Conservation (phyloP, 2,113 vertebrate genomes). For the Platysteira castanea region DNA sequence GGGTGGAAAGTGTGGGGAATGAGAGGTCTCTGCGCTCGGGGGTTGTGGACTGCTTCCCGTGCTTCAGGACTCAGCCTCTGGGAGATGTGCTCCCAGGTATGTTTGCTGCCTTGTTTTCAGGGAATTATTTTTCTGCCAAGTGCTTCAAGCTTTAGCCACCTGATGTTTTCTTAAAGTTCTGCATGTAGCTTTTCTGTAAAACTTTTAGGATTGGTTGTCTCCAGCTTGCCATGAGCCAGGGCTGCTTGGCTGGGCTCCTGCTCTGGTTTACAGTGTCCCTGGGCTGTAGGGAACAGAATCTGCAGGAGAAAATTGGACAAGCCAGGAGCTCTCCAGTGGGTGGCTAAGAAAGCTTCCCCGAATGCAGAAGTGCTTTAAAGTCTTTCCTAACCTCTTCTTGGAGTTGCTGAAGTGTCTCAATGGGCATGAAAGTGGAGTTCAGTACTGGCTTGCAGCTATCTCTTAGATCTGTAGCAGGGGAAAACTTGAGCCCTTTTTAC, state of each 20-base stretch:
- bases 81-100: constrained; percentile 27
- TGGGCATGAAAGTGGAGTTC: not conserved
- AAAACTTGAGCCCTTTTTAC: not conserved
- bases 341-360: not conserved
- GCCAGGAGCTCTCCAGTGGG: not conserved
- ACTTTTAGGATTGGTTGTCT: not conserved
- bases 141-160: not conserved
- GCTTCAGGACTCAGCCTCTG: not conserved
- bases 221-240: not conserved
- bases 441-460: not conserved
- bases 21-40: not conserved
- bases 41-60: not conserved
- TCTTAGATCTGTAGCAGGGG: not conserved
- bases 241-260: not conserved
- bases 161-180: not conserved
- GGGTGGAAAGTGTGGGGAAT: not conserved
- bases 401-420: not conserved
- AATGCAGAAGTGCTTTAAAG: not conserved
- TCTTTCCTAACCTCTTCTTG: not conserved
- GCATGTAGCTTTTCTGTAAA: not conserved
- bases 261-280: not conserved
- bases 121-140: not conserved
- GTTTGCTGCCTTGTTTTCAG: not conserved
- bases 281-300: not conserved
- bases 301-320: not conserved